A percentile compares a stretch with the other conserved stretches of the same genome.
phyloP scores from a whole-genome alignment of 1,140 invertebrate genomes.

The Littorina saxatilis region DNA sequence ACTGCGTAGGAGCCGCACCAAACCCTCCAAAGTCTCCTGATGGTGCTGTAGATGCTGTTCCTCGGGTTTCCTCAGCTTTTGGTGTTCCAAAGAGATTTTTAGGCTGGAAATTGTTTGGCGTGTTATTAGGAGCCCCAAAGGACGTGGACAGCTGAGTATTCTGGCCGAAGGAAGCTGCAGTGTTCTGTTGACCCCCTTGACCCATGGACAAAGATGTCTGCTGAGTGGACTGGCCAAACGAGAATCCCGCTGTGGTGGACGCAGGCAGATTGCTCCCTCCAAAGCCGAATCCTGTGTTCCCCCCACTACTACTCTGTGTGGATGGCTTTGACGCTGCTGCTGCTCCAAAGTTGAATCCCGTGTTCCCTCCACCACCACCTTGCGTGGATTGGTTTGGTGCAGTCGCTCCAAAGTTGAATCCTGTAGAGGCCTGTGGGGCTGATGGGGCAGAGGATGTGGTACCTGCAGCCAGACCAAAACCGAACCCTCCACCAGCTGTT shows the following conservation, averaged over 20 bases:
- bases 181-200: background rate
- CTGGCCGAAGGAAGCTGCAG: background rate
- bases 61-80: background rate
- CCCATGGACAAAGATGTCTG: background rate
- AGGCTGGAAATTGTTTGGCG: background rate
- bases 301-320: background rate
- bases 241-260: background rate
- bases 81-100: background rate
- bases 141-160: background rate
- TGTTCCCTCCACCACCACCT: background rate
- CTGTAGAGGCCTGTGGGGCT: background rate
- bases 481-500: background rate
- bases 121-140: background rate
- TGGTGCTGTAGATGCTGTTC: background rate
- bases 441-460: background rate
- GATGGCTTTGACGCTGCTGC: background rate
- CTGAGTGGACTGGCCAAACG: background rate
- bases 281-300: too few relatives aligned
- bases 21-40: background rate
- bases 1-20: slow-evolving; percentile 4
- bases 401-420: background rate
- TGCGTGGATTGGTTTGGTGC: background rate
- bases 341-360: background rate
- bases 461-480: slow-evolving; percentile 1
- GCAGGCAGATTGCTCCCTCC: background rate